These are phyloP conservation scores for Plotosus lineatus DNA, from an alignment of 2,113 vertebrate genomes.

Conservation along the genomic window DNA sequence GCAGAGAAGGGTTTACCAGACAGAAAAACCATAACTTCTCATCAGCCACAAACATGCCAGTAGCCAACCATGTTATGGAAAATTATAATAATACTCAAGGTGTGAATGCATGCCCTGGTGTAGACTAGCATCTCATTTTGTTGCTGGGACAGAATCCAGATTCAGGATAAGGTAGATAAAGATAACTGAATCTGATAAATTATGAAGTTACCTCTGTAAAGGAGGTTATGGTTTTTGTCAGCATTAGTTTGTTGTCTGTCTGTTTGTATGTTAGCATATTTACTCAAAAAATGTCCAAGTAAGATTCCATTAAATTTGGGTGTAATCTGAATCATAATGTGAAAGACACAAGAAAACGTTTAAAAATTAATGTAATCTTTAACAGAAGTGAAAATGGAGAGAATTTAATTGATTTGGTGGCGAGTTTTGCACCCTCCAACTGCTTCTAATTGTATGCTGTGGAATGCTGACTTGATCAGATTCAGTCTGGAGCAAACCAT, in stretches of 20 bases:
- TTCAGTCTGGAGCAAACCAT: neutral
- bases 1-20: slow-evolving; percentile 25
- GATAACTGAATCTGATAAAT: neutral
- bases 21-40: neutral
- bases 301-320: too few species aligned
- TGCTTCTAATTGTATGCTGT: neutral
- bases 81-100: neutral
- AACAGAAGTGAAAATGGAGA: too few species aligned
- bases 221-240: too few species aligned
- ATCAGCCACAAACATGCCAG: neutral
- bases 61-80: neutral
- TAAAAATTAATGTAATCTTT: too few species aligned
- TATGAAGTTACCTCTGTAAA: too few species aligned
- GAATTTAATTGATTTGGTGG: too few species aligned
- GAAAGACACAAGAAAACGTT: too few species aligned
- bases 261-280: too few species aligned
- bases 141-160: neutral
- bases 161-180: neutral
- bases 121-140: neutral
- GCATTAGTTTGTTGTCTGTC: too few species aligned
- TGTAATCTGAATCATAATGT: too few species aligned
- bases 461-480: neutral
- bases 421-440: too few species aligned
- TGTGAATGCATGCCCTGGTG: neutral
- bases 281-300: too few species aligned